These are phyloP conservation scores for Orcinus orca DNA, from an alignment of 2,113 vertebrate genomes.

Conservation along the genomic window DNA sequence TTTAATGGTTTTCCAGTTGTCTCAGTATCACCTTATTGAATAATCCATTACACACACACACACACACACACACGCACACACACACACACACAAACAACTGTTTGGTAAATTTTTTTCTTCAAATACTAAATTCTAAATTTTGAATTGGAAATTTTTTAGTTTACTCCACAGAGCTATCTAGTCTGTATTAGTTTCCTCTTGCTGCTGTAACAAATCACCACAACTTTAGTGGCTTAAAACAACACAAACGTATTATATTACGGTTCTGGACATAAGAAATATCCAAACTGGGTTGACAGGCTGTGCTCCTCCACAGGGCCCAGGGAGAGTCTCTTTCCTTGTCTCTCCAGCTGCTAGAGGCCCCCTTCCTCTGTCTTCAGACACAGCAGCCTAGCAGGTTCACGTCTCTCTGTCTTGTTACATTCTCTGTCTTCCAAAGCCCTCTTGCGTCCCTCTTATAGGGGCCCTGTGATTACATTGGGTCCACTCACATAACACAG, in stretches of 20 bases:
- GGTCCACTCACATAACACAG: neutral
- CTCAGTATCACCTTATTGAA: neutral
- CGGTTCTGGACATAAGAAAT: neutral
- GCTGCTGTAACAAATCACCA: neutral
- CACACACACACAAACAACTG: neutral
- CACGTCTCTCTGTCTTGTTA: neutral
- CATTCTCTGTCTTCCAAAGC: neutral
- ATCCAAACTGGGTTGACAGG: neutral
- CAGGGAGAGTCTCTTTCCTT: neutral
- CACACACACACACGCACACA: neutral
- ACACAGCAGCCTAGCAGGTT: neutral
- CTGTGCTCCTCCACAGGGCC: neutral
- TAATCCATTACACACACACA: neutral
- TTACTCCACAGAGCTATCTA: neutral
- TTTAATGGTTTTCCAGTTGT: neutral
- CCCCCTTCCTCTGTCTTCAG: neutral
- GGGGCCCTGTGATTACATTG: neutral
- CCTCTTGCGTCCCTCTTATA: neutral
- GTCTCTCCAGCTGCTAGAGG: neutral
- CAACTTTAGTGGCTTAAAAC: neutral
- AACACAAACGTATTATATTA: neutral
- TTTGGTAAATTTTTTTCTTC: neutral
- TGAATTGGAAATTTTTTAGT: neutral
- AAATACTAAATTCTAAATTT: slow-evolving; percentile 8
- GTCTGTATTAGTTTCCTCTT: neutral